Evolutionary conservation across 35 echinoderm and acorn worm genomes (phyloP).

Genomic region (Anneissia japonica): DNA sequence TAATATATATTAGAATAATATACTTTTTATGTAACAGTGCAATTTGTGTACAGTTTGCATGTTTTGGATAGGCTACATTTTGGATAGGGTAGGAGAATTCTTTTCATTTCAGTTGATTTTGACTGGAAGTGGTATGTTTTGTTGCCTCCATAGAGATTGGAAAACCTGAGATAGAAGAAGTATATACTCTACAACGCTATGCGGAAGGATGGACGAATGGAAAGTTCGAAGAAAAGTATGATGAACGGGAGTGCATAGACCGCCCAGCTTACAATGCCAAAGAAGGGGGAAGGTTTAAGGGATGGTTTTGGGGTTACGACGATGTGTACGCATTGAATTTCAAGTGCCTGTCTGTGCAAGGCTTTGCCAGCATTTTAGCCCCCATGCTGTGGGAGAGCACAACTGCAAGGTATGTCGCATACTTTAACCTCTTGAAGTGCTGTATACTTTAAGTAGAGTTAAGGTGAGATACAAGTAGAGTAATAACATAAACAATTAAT

Average conservation of each 20-base stretch:
- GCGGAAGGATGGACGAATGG: conserved; percentile 94
- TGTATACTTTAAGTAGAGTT: too few species aligned
- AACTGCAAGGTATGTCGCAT: conserved; percentile 62
- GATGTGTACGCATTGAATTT: conserved; percentile 77
- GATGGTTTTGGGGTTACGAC: conserved; percentile 89
- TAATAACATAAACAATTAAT: too few species aligned
- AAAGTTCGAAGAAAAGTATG: conserved; percentile 91
- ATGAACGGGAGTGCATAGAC: conserved; percentile 87
- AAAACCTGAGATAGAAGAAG: conserved; percentile 66
- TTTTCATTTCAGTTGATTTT: too few species aligned
- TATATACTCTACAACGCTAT: conserved; percentile 76
- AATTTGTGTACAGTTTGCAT: too few species aligned
- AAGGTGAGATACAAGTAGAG: too few species aligned
- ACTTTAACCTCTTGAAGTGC: too few species aligned
- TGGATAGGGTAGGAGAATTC: too few species aligned
- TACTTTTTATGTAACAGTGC: too few species aligned
- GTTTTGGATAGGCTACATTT: too few species aligned
- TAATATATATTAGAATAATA: too few species aligned
- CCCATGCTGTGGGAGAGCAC: conserved; percentile 67
- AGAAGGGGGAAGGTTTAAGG: conserved; percentile 47
- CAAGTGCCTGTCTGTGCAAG: conserved; percentile 92
- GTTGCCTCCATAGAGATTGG: conserved; percentile 47
- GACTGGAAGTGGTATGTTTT: too few species aligned
- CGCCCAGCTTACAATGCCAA: conserved; percentile 49
- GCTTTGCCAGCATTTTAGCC: conserved; percentile 46